Evolutionary conservation across 2,113 vertebrate genomes (phyloP).

Genomic region (Malurus alboscapulatus): DNA sequence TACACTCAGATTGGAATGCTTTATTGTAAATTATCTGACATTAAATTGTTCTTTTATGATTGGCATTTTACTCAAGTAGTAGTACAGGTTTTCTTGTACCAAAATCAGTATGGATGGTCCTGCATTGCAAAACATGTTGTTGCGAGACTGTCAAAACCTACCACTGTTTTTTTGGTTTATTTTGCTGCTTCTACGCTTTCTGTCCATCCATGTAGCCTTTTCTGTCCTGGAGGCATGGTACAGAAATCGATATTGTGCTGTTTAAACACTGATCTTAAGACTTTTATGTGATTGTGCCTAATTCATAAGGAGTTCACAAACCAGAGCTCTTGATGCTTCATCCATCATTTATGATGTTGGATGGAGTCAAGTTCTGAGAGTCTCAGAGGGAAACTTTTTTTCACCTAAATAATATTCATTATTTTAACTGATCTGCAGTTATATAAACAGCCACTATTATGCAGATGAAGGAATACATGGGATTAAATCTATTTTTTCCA

Average conservation of each 20-base stretch:
- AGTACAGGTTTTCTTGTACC: background rate
- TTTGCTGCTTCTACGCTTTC: background rate
- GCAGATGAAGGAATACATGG: background rate
- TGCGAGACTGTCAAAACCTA: background rate
- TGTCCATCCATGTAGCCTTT: background rate
- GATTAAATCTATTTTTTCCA: background rate
- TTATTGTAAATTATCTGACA: background rate
- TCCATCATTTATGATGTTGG: background rate
- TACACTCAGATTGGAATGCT: background rate
- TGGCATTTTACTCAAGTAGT: background rate
- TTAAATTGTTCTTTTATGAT: background rate
- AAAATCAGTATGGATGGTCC: background rate
- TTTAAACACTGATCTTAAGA: background rate
- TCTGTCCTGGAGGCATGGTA: background rate
- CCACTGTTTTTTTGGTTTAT: background rate
- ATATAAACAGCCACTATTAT: background rate
- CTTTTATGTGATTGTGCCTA: background rate
- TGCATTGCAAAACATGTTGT: background rate
- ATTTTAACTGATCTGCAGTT: background rate
- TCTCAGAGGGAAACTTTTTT: background rate
- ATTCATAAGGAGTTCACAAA: background rate
- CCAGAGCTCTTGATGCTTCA: background rate
- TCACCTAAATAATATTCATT: too few species aligned
- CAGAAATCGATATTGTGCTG: background rate
- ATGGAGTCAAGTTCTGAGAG: background rate